A percentile compares a stretch with the other conserved stretches of the same genome.
Evolutionary conservation across 2,888 invertebrate genomes (phyloP).

Genomic region (Anagyrus pseudococci): DNA sequence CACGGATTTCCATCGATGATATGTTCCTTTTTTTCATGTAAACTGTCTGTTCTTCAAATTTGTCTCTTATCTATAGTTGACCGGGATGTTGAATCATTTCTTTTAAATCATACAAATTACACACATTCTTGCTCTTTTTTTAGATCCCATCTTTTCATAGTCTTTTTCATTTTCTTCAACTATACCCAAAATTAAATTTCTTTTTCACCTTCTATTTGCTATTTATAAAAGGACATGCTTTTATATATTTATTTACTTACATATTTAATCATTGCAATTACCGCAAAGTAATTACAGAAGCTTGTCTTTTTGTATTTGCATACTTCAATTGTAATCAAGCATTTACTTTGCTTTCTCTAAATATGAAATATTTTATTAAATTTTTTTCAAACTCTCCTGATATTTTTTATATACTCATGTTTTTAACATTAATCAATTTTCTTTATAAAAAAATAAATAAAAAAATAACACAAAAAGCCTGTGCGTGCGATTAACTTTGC

Average conservation of each 20-base stretch:
- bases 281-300: too few relatives aligned
- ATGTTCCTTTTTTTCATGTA: constrained; percentile 32
- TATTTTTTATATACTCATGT: constrained; percentile 9
- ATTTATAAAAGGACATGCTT: background rate
- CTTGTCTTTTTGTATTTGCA: background rate
- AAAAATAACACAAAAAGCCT: constrained; percentile 28
- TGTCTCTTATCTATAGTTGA: background rate
- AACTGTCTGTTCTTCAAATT: constrained; percentile 22
- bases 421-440: constrained; percentile 17
- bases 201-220: background rate
- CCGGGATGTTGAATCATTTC: constrained; percentile 1
- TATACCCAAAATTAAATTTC: background rate
- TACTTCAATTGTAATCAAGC: background rate
- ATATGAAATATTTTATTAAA: background rate
- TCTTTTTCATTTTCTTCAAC: constrained; percentile 20
- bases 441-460: too few relatives aligned
- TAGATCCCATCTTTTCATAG: constrained; percentile 5
- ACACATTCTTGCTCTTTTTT: constrained; percentile 25
- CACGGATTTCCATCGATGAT: constrained; percentile 49
- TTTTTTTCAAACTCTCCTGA: background rate
- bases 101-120: background rate
- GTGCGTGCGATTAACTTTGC: constrained; percentile 34
- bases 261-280: too few relatives aligned
- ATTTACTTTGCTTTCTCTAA: background rate
- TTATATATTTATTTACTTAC: too few relatives aligned